Evolutionary conservation across 2,888 invertebrate species (phyloP), one percentile per base, ranked within the genome.

Genomic region (Smittia aterrima): DNA sequence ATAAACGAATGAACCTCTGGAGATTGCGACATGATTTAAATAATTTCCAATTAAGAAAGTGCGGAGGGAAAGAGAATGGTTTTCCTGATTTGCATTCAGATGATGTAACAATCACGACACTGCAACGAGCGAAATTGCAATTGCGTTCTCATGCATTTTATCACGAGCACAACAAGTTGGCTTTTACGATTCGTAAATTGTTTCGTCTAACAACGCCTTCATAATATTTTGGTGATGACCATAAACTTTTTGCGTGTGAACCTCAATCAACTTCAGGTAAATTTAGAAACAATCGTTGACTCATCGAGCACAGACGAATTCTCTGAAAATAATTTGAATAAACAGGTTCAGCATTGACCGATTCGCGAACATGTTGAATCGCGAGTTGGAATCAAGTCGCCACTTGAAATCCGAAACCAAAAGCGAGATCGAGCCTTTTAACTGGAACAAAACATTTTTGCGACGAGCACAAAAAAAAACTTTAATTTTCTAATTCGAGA

Each of bases 321-420:
- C 67, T 20, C 22, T 38, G 18, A 3, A 47, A 67, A 67, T 67
- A 18, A 54, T 47, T 47, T 47, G 47, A 47, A 47, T 47, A 70
- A 70, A 70, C 70, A 70, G 70, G 70, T 70, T 70, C 47, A 70
- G 25, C 22, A 58, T 25, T 54, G 70, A 70, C 70, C 70, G 70
- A n/a, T 11, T 32, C 54, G 41, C 27, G 22, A 70, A 70, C 54
- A 54, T 53, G 70, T 53, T 70, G 70, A 70, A 70, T 70, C 70
- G 53, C 54, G 70, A 47, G 47, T 27, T 20, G 13, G 41, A 24
- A 9, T 18, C 66, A 66, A 66, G 9, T 32, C 38, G 38, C 66
- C n/a, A n/a, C n/a, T n/a, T 9, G 32, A 67, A 47, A 47, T n/a
- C 16, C 16, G 11, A n/a, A 47, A 47, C 47, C 47, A 64, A 64